Conservation (phyloP, 1,140 invertebrate genomes). For the Manduca sexta region DNA sequence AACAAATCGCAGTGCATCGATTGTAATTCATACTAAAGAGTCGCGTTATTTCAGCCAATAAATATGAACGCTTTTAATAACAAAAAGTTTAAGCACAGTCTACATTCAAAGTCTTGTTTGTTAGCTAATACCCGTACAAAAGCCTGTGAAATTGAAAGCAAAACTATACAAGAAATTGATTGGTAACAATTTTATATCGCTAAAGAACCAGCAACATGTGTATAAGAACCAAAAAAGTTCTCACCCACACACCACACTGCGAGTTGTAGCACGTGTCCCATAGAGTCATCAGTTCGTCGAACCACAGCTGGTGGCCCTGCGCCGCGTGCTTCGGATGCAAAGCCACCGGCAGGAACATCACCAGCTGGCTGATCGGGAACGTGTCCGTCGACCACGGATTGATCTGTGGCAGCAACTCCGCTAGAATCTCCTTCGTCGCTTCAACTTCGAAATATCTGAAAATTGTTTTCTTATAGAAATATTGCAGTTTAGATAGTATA, state of each 20-base stretch:
- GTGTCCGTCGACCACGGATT: conserved; percentile 78
- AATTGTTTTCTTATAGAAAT: conserved; percentile 3
- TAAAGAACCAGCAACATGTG: no score
- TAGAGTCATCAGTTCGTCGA: conserved; percentile 86
- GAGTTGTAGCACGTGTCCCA: conserved; percentile 85
- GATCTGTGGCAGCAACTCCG: conserved; percentile 86
- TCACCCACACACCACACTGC: conserved; percentile 81
- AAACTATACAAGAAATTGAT: no score
- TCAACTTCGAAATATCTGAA: conserved; percentile 82
- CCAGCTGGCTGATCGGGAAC: conserved; percentile 77
- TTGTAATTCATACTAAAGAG: no score
- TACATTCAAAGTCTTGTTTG: no score
- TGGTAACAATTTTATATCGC: no score
- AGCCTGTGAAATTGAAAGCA: no score
- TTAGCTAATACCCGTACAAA: no score
- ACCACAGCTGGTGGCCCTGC: conserved; percentile 85
- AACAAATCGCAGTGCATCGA: no score
- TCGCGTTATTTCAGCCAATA: no score
- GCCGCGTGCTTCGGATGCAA: conserved; percentile 77
- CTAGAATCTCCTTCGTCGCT: conserved; percentile 91
- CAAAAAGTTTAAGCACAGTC: no score
- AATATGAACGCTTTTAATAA: no score
- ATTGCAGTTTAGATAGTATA: background rate
- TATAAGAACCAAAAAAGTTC: conserved; percentile 34
- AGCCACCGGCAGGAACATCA: conserved; percentile 85